These are phyloP conservation scores for Charadrius vociferus DNA, from an alignment of 2,113 vertebrate genomes.

Conservation along the genomic window DNA sequence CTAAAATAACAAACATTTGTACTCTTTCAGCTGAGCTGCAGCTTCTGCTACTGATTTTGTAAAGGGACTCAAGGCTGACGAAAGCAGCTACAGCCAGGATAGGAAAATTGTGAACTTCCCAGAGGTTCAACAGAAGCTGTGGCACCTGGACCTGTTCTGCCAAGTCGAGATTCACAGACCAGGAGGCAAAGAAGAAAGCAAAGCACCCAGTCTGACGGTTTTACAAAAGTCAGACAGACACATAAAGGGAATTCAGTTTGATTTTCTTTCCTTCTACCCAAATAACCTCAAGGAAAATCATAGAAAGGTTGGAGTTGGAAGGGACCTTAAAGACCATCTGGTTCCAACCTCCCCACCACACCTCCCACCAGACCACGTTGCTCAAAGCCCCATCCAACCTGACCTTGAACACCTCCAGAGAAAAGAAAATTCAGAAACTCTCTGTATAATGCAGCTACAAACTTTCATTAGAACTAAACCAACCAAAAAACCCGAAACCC, in stretches of 20 bases:
- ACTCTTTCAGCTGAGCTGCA: neutral
- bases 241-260: fast-evolving
- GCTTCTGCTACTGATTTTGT: neutral
- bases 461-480: neutral
- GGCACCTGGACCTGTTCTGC: neutral
- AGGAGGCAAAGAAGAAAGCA: neutral
- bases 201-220: neutral
- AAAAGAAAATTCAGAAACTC: neutral
- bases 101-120: neutral
- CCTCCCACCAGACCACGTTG: too few relatives aligned
- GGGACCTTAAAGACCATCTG: too few relatives aligned
- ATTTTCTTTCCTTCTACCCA: neutral
- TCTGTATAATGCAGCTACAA: neutral
- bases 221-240: neutral
- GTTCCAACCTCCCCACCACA: too few relatives aligned
- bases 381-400: too few relatives aligned
- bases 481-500: neutral
- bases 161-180: too few relatives aligned
- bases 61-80: neutral
- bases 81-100: neutral
- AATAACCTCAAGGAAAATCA: neutral
- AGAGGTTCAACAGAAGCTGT: neutral
- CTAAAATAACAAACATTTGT: neutral
- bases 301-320: too few relatives aligned
- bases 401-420: too few relatives aligned